Percentiles rank a stretch among this genome's conserved stretches.
These are phyloP conservation scores for Telmatherina bonti DNA, from an alignment of 2,797 vertebrate species.

Conservation along the genomic window DNA sequence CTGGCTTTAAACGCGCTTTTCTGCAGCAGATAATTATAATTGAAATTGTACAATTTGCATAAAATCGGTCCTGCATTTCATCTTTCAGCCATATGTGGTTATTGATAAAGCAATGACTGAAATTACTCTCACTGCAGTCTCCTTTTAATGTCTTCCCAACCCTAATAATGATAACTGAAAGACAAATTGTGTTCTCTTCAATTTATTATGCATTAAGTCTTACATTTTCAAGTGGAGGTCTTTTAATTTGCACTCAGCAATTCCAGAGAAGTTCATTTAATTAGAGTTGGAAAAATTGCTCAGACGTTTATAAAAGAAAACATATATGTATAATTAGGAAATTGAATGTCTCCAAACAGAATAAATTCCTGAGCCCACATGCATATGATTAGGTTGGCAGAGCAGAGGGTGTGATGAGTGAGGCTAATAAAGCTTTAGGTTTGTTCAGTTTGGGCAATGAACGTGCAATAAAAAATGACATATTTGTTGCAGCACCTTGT, in stretches of 20 bases:
- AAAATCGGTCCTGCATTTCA: constrained; percentile 16
- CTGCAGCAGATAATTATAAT: constrained; percentile 5
- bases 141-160: constrained; percentile 6
- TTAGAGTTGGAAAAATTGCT: constrained; percentile 8
- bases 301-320: constrained; percentile 9
- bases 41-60: constrained; percentile 28
- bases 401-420: constrained; percentile 8
- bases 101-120: constrained; percentile 10
- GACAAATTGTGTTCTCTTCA: constrained; percentile 12
- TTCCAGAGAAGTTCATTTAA: constrained; percentile 11
- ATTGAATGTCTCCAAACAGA: not conserved
- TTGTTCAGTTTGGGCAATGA: constrained; percentile 14
- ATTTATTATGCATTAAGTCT: constrained; percentile 13
- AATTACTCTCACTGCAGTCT: not conserved
- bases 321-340: not conserved
- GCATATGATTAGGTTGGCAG: not conserved
- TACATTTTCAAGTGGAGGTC: not conserved
- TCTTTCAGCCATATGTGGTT: not conserved
- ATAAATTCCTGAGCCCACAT: constrained; percentile 1
- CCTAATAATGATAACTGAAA: not conserved
- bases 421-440: constrained; percentile 1
- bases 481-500: constrained; percentile 21
- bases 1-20: constrained; percentile 2
- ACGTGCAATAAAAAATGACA: constrained; percentile 18
- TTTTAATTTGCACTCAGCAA: not conserved